A percentile compares a stretch with the other conserved stretches of the same genome.
phyloP scores from a whole-genome alignment of 2,113 vertebrate genomes.

The Podilymbus podiceps region DNA sequence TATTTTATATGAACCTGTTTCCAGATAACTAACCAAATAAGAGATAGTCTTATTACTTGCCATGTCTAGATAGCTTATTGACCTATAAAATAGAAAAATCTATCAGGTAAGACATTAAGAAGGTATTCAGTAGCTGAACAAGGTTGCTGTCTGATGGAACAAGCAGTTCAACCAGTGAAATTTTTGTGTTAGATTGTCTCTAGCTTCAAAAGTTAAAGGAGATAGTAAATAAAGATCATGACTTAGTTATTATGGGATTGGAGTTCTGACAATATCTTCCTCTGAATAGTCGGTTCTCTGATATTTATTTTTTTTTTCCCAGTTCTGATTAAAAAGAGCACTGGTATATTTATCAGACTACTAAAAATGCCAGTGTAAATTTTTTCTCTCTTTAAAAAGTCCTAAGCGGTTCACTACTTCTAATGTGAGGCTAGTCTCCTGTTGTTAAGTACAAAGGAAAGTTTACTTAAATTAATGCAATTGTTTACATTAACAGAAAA shows the following conservation, averaged over 20 bases:
- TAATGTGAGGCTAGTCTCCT: not conserved
- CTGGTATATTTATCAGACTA: not conserved
- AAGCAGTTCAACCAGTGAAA: not conserved
- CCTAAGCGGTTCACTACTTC: not conserved
- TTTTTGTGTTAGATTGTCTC: not conserved
- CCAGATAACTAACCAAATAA: not conserved
- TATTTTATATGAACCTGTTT: not conserved
- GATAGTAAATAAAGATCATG: not conserved
- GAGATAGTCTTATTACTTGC: not conserved
- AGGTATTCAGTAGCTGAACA: not conserved
- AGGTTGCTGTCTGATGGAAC: not conserved
- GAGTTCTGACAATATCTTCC: not conserved
- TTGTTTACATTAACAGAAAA: not conserved
- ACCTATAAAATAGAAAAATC: not conserved
- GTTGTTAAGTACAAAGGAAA: not conserved
- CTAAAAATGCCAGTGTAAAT: not conserved
- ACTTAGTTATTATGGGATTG: not conserved
- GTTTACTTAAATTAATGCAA: not conserved
- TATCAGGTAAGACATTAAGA: not conserved
- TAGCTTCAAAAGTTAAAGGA: not conserved
- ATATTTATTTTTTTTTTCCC: not conserved
- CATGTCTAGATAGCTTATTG: not conserved
- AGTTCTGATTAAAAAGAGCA: not conserved
- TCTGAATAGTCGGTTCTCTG: not conserved
- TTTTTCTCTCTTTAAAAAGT: not conserved